Evolutionary conservation across 2,113 vertebrate species (phyloP), one percentile per base, ranked within the genome.

Genomic region (Myotis davidii): DNA sequence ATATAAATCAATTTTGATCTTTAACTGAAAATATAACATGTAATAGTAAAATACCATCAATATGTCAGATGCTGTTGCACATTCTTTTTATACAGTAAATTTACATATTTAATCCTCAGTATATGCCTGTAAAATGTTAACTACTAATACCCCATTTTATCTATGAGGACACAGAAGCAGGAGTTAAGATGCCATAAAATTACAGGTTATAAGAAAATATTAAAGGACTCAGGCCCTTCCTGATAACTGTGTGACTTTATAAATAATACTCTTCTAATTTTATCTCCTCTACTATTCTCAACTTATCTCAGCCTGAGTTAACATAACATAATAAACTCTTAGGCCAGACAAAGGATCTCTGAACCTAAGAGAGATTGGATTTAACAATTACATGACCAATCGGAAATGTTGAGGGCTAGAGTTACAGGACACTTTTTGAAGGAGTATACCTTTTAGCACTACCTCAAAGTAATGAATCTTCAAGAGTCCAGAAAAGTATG

Each of bases 381-480:
- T 94, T 14, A 83, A 10, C 32, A 96, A 77, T 74, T 29, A 88
- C 84, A 78, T 18, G 29, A 94, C 56, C 18, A 83, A 23, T 23
- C 87, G 0, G n/a, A 88, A 78, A 64, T 72, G 37, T 50, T 82
- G 91, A 96, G 5, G 93, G 70, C 73, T 54, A 72, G 48, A 52
- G 37, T 92, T 94, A 74, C 18, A 73, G 32, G 20, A 87, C 16
- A 29, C 52, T 45, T 83, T 94, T 74, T 84, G 12, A 95, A 91
- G 8, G 32, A 72, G 8, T 52, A 88, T 18, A 14, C 20, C 56
- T 91, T 94, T 96, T 37, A 90, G 54, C n/a, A 42, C 29, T 59
- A 45, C 32, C 86, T 93, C 29, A 59, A n/a, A 96, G 91, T 32
- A 90, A 70, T 87, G 52, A 0, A 95, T 96, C 54, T 93, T 94